A percentile compares a stretch with the other conserved stretches of the same genome.
These are phyloP conservation scores for Stegophylla sp. DNA, from an alignment of 2,888 invertebrate species.

Conservation along the genomic window DNA sequence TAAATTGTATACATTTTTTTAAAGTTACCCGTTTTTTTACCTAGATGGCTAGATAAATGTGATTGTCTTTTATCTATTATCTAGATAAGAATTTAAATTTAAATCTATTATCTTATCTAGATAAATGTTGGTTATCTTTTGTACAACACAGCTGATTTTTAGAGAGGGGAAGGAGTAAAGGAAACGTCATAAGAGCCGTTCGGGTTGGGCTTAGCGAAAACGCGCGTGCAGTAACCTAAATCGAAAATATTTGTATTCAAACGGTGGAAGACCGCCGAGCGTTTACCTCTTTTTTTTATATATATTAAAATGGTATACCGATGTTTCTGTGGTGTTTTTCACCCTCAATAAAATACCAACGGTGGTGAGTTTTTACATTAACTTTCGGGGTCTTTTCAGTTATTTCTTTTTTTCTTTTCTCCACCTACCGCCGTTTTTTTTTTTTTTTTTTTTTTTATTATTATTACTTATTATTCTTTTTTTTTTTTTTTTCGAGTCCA, in stretches of 20 bases:
- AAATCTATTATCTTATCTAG: too few species aligned
- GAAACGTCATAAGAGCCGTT: too few species aligned
- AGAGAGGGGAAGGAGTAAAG: too few species aligned
- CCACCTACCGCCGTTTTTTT: not conserved
- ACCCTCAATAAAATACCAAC: not conserved
- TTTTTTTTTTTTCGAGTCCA: not conserved
- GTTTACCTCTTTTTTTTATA: slow-evolving; percentile 8
- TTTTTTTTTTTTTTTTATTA: slow-evolving; percentile 10
- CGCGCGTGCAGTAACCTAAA: not conserved
- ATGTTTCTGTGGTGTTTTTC: not conserved
- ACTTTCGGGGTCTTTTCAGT: not conserved
- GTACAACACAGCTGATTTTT: too few species aligned
- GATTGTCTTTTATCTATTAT: too few species aligned
- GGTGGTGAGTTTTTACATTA: slow-evolving; percentile 10
- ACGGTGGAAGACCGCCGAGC: not conserved
- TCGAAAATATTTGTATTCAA: slow-evolving; percentile 22
- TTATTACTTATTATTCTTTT: too few species aligned
- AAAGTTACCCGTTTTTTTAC: too few species aligned
- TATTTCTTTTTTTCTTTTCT: not conserved
- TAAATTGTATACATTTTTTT: too few species aligned
- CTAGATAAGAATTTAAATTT: too few species aligned
- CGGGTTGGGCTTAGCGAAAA: too few species aligned
- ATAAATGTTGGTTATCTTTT: too few species aligned
- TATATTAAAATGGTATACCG: not conserved
- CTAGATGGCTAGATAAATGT: too few species aligned